Conservation (phyloP, 2,113 vertebrate species). For the Nyctereutes procyonoides region DNA sequence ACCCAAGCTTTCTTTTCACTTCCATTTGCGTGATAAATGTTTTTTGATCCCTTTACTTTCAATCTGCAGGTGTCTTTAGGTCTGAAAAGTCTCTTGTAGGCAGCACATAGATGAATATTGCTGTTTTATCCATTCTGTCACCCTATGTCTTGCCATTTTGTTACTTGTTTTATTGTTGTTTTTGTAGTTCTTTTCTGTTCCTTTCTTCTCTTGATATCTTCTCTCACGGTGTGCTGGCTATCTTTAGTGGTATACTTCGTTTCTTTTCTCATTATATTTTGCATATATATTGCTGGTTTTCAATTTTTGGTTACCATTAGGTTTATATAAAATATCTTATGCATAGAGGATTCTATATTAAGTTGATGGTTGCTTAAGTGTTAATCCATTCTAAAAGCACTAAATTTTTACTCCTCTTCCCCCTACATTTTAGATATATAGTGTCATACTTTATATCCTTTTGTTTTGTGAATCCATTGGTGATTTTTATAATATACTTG, state of each 20-base stretch:
- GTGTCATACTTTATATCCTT: not conserved
- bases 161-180: not conserved
- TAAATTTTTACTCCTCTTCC: not conserved
- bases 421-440: not conserved
- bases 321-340: not conserved
- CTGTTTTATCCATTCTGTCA: not conserved
- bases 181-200: not conserved
- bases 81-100: not conserved
- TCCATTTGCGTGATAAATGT: not conserved
- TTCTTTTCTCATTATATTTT: not conserved
- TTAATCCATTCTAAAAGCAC: not conserved
- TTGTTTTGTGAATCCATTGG: not conserved
- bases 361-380: not conserved
- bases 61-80: not conserved
- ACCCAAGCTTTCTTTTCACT: not conserved
- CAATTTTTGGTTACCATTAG: not conserved
- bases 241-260: not conserved
- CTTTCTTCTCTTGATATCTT: not conserved
- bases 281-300: not conserved
- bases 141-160: not conserved
- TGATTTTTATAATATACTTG: not conserved
- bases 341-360: not conserved
- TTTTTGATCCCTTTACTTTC: not conserved
- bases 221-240: not conserved
- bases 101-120: not conserved